Evolutionary conservation across 2,888 invertebrate species (phyloP), one percentile per base, ranked within the genome.

Genomic region (Neoaliturus tenellus): DNA sequence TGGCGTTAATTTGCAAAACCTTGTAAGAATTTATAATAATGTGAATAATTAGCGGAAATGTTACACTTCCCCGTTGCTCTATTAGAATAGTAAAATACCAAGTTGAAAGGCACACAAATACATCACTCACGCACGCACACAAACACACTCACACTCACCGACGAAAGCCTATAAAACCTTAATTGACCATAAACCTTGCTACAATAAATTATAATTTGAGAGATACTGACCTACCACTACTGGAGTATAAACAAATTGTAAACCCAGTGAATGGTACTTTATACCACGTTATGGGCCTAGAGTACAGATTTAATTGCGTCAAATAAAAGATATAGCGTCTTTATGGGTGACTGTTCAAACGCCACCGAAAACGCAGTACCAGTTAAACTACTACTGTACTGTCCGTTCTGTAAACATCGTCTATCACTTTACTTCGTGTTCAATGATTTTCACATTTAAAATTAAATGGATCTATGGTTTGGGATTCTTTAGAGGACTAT

Each of bases 121-220:
- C 23, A 28, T 31, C 67, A 67, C 17, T 3, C 28, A n/a, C 71
- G 10, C 41, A 39, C 33, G 41, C 71, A 41, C 71, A 20, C 71
- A 17, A n/a, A 10, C 67, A 67, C 25, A 67, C 39, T 8, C 39
- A 39, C 39, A 12, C 39, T 39, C 51, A 51, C 51, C 31, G 28
- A 28, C 28, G 28, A 62, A 12, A 62, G 31, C 62, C 62, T 39
- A 71, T 71, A 71, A 71, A 33, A n/a, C 1, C 71, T 78, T 75
- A 78, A 78, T 78, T 78, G 78, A 48, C 55, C 20, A 55, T 78
- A 78, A 78, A 78, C 31, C 44, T 33, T 78, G 55, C 48, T 78
- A 33, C 78, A 78, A 51, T 55, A 78, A 78, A 78, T 78, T 78
- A 78, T 78, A 55, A 78, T 78, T 78, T 55, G 78, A 78, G 78